Evolutionary conservation across 2,113 vertebrate genomes (phyloP).

Genomic region (Prunella fulvescens): DNA sequence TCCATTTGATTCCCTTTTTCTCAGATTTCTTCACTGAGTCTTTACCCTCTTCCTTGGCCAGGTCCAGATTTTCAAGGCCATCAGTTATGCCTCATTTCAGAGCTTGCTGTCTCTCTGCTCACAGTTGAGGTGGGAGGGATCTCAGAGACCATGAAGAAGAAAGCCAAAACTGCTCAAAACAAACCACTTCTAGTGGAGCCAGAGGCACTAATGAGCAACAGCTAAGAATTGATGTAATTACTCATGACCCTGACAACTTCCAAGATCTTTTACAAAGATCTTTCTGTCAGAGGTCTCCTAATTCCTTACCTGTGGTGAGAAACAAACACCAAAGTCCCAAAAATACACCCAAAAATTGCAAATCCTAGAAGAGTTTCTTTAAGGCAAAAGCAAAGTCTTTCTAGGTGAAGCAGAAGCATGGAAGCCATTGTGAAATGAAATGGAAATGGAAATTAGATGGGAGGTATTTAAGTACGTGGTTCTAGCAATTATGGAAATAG

Average conservation of each 20-base stretch:
- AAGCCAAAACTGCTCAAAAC: neutral
- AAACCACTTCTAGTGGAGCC: neutral
- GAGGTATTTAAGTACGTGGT: neutral
- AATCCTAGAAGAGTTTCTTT: neutral
- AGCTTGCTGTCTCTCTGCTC: neutral
- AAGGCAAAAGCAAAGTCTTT: neutral
- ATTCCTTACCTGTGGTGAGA: neutral
- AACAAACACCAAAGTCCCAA: neutral
- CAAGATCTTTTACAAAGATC: neutral
- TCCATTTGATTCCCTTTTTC: neutral
- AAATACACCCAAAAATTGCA: neutral
- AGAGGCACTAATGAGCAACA: neutral
- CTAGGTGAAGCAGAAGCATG: neutral
- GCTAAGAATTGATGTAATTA: neutral
- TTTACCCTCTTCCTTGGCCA: neutral
- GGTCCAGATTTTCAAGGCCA: neutral
- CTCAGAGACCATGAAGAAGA: rapidly evolving
- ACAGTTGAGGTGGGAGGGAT: neutral
- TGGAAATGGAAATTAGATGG: neutral
- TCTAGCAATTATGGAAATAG: neutral
- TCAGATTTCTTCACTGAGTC: neutral
- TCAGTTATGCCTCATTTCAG: neutral
- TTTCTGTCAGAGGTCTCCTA: neutral
- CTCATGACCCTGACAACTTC: neutral
- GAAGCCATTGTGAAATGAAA: neutral